phyloP scores from a whole-genome alignment of 2,113 vertebrate genomes.

The Pelvicachromis taeniatus region DNA sequence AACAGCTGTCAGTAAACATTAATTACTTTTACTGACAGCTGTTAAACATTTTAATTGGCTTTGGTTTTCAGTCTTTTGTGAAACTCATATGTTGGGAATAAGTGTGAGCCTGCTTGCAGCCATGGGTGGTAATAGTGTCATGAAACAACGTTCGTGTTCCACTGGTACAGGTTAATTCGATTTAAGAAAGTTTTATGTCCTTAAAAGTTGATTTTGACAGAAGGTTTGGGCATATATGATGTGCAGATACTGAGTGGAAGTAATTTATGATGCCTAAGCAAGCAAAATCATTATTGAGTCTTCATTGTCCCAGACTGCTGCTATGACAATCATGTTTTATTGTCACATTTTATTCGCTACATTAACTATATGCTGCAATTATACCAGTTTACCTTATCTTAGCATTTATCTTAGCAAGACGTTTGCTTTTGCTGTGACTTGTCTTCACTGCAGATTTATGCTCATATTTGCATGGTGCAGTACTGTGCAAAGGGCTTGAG shows the following conservation, averaged over 20 bases:
- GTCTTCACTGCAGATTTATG: not conserved
- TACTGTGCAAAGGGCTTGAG: not conserved
- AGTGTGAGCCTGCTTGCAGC: not conserved
- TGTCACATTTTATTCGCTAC: not conserved
- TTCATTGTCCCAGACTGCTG: too few species aligned
- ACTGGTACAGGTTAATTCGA: not conserved
- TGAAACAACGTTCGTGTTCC: not conserved
- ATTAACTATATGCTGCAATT: not conserved
- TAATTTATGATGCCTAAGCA: not conserved
- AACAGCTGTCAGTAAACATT: not conserved
- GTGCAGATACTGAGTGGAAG: not conserved
- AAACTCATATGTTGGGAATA: not conserved
- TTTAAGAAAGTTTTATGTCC: not conserved
- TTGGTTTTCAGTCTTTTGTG: not conserved
- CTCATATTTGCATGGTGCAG: not conserved
- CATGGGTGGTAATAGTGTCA: not conserved
- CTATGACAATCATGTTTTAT: not conserved
- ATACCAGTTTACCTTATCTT: not conserved
- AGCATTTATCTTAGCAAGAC: not conserved
- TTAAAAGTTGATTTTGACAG: not conserved
- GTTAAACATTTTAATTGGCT: not conserved
- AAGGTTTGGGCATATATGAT: not conserved
- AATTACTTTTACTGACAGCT: not conserved
- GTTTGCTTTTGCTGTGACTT: not conserved
- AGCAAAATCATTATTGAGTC: not conserved